Evolutionary conservation across 2,797 vertebrate genomes (phyloP), one percentile per base, ranked within the genome.

Genomic region (Bradypodion pumilum): DNA sequence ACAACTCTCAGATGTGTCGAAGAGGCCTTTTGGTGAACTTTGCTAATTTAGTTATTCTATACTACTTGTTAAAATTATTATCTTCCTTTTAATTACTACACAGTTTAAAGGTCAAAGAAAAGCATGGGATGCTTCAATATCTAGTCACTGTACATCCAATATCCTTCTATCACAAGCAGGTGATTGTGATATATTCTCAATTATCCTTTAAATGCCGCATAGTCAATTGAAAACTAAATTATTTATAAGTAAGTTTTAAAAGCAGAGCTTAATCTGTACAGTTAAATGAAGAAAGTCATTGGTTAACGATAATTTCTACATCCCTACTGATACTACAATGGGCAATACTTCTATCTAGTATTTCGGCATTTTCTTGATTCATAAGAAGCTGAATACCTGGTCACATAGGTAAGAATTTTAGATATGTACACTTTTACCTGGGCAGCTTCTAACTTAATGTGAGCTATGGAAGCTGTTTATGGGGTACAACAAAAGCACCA

Each of bases 1-100:
- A 94, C 90, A 95, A 95, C 94, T 95, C 96, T 94, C 92, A 91
- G 92, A 96, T 96, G 92, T 96, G 94, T 95, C 93, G 95, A 95
- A 76, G 92, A 94, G 94, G 92, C 94, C 95, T 94, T 95, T 93
- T 87, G 88, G 91, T 95, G 94, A 96, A 94, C 94, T 95, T 88
- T 86, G 85, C 89, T 95, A 95, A 95, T 94, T 93, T 94, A 91
- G 93, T 95, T 95, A 95, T 87, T 90, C 86, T 84, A 78, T 88
- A 90, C 87, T 95, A 94, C 95, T 86, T 95, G 92, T 95, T 95
- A 95, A 96, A 94, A 92, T 88, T 92, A 94, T 93, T 94, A 93
- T 93, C 92, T 89, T 90, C 88, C 91, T 90, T 92, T 91, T 95
- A 95, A 94, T 95, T 96, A 96, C 95, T 95, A 94, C 92, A 91